phyloP scores from a whole-genome alignment of 1,140 invertebrate species.

The Drosophila subpulchrella region DNA sequence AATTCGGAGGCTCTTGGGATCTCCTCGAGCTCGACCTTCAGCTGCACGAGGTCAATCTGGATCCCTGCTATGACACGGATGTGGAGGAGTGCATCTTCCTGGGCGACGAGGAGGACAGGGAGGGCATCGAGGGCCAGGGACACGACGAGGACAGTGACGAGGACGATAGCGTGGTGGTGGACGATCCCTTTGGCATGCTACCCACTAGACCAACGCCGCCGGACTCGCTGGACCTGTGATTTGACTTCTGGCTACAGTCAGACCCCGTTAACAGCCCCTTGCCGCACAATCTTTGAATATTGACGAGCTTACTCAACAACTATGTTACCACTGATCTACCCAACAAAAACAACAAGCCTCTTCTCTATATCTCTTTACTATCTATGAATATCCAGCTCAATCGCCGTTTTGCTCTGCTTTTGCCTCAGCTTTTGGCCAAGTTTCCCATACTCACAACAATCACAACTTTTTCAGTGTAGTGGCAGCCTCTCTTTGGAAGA shows the following conservation, averaged over 20 bases:
- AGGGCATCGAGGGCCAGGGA: slow-evolving; percentile 44
- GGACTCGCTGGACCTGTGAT: slow-evolving; percentile 84
- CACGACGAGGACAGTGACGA: slow-evolving; percentile 77
- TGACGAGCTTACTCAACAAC: slow-evolving; percentile 66
- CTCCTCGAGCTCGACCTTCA: slow-evolving; percentile 81
- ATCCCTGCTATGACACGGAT: slow-evolving; percentile 85
- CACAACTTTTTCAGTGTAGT: slow-evolving; percentile 14
- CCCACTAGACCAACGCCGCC: slow-evolving; percentile 82
- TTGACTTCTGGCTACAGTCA: slow-evolving; percentile 79
- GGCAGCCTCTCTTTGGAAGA: slow-evolving; percentile 14
- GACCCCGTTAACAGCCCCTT: slow-evolving; percentile 29
- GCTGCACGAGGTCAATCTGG: slow-evolving; percentile 81
- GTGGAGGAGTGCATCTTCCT: slow-evolving; percentile 87
- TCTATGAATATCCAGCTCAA: slow-evolving; percentile 7
- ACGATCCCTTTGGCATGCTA: slow-evolving; percentile 83
- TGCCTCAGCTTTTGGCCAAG: slow-evolving; percentile 30
- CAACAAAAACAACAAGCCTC: not conserved
- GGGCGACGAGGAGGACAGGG: slow-evolving; percentile 72
- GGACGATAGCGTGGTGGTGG: slow-evolving; percentile 67
- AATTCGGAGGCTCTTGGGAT: slow-evolving; percentile 84
- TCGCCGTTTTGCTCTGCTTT: slow-evolving; percentile 27
- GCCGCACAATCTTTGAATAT: slow-evolving; percentile 59
- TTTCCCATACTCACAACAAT: slow-evolving; percentile 3
- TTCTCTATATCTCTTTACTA: not conserved
- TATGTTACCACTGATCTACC: slow-evolving; percentile 41